Evolutionary conservation across 2,797 vertebrate genomes (phyloP), one percentile per base, ranked within the genome.

Genomic region (Gobionotothen gibberifrons): DNA sequence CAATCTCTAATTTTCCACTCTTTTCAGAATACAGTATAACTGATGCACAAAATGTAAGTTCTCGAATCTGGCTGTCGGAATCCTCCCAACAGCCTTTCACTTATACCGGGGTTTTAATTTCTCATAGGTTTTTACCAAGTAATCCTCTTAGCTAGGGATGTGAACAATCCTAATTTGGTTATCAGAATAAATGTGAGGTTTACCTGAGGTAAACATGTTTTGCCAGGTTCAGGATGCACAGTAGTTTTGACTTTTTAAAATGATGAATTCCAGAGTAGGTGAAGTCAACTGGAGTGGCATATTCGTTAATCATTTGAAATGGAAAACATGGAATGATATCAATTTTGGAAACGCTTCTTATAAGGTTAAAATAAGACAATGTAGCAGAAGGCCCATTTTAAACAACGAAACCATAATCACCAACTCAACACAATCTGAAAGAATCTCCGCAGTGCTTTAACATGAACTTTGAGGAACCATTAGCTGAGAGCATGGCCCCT

Each of bases 381-480:
- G 26, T 4, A 66, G 29, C 46, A 64, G 14, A 56, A 44, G 39
- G 15, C 13, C 36, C 13, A 32, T 71, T 69, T 54, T 26, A 32
- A 16, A 72, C 64, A 48, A 79, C 5, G 22, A 76, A 21, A 65
- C 53, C 68, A 65, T 68, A 43, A 74, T 66, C 43, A 47, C 13
- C 51, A 36, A 74, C 53, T 85, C 22, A 58, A 51, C 26, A 22
- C 62, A 81, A 63, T 17, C 60, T 53, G 69, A 85, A 82, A 68
- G 46, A 79, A 76, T 84, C 74, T 72, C 42, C 32, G 53, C 49
- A 58, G 78, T 85, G 52, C 61, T 69, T 82, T 65, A 78, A 81
- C 83, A 59, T 87, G 54, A 89, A 79, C 74, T 82, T 79, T 78
- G 76, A 86, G 69, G 55, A 87, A 72, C 86, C 79, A 92, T 92